phyloP scores from a whole-genome alignment of 2,113 vertebrate species.

The Edolisoma coerulescens region DNA sequence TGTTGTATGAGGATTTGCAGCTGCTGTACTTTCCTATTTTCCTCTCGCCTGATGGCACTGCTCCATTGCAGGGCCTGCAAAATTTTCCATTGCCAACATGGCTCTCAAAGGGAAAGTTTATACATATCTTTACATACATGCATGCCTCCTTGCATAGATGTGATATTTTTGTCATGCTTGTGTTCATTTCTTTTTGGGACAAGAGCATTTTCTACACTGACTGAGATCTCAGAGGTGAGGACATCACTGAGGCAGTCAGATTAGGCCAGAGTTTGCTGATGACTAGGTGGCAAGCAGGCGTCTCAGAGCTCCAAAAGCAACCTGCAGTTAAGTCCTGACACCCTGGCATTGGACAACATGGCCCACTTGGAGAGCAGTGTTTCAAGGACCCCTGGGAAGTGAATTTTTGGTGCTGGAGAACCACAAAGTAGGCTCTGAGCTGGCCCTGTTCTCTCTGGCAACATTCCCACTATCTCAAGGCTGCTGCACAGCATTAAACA shows the following conservation, averaged over 20 bases:
- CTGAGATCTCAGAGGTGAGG: not conserved
- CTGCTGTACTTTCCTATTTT: constrained; percentile 67
- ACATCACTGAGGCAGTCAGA: fast-evolving
- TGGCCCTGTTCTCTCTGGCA: not conserved
- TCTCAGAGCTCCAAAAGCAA: not conserved
- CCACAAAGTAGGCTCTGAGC: fast-evolving
- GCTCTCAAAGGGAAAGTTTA: not conserved
- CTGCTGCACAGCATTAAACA: not conserved
- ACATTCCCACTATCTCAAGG: not conserved
- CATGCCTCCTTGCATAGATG: not conserved
- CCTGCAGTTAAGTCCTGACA: not conserved
- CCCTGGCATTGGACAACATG: fast-evolving
- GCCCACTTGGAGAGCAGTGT: not conserved
- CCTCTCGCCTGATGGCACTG: not conserved
- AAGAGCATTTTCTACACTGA: not conserved
- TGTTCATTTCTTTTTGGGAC: not conserved
- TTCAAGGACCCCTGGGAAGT: not conserved
- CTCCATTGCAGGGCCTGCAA: not conserved
- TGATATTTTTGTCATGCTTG: fast-evolving
- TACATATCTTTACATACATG: not conserved
- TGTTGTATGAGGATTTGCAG: constrained; percentile 85
- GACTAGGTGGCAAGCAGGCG: fast-evolving
- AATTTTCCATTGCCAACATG: not conserved
- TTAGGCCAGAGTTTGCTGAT: not conserved
- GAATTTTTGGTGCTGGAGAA: not conserved